Evolutionary conservation across 1,140 invertebrate species (phyloP).

Genomic region (Neodiprion pinetum): DNA sequence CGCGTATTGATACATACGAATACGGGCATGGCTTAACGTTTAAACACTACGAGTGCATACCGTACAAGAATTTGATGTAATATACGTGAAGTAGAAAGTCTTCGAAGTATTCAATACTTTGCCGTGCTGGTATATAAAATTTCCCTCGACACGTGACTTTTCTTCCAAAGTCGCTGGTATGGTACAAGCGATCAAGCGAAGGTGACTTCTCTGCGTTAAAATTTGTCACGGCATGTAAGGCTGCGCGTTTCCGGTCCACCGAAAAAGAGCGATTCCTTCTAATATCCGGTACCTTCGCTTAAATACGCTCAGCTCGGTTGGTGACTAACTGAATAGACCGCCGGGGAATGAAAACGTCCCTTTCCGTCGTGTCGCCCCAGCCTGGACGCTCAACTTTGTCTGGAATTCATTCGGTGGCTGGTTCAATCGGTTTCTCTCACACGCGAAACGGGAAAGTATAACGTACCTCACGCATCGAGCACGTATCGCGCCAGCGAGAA

Average conservation of each 20-base stretch:
- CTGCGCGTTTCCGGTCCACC: neutral
- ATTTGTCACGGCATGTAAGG: neutral
- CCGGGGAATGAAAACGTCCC: neutral
- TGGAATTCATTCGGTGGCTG: neutral
- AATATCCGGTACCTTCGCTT: neutral
- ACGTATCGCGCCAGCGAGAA: neutral
- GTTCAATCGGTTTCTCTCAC: neutral
- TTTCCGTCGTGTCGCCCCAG: neutral
- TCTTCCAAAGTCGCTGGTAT: neutral
- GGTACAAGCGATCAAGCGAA: neutral
- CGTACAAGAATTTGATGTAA: too few relatives aligned
- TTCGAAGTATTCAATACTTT: neutral
- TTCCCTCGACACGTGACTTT: neutral
- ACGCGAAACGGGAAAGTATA: neutral
- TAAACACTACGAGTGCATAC: too few relatives aligned
- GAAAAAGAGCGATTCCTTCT: neutral
- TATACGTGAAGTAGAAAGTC: neutral
- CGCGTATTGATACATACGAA: too few relatives aligned
- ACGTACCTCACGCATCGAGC: slow-evolving; percentile 1
- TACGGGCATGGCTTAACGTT: too few relatives aligned
- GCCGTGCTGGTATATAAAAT: neutral
- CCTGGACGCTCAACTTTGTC: neutral
- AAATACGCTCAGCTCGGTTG: neutral
- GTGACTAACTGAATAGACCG: neutral
- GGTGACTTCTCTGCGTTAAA: neutral